Conservation (phyloP, 2,113 vertebrate species). For the Thermophis baileyi region DNA sequence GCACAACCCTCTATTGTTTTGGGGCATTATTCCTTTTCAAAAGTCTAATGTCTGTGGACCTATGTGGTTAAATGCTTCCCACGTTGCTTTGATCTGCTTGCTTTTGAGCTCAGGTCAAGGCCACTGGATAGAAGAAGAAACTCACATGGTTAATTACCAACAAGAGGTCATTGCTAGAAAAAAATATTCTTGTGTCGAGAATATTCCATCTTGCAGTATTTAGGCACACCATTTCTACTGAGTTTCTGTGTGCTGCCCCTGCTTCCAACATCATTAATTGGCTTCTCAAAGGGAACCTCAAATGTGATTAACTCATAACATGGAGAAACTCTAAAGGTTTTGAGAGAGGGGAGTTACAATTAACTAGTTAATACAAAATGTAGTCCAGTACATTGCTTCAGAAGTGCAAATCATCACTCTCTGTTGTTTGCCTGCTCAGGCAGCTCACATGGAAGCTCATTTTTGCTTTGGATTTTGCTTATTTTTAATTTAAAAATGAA, state of each 20-base stretch:
- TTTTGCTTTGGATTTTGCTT: conserved; percentile 15
- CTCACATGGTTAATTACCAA: background rate
- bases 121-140: background rate
- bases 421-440: background rate
- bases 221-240: background rate
- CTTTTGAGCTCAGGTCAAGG: background rate
- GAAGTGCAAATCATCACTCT: background rate
- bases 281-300: background rate
- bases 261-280: background rate
- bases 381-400: background rate
- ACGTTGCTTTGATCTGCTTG: background rate
- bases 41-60: background rate
- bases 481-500: conserved; percentile 32
- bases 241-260: background rate
- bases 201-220: background rate
- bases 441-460: background rate
- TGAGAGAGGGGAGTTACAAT: background rate
- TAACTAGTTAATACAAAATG: background rate
- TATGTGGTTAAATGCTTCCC: background rate
- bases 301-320: background rate
- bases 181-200: background rate
- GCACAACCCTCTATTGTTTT: background rate
- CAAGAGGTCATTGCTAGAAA: background rate
- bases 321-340: background rate
- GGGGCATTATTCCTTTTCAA: background rate